These are phyloP conservation scores for Polydrusus tereticollis DNA, from an alignment of 2,888 invertebrate genomes.

Conservation along the genomic window DNA sequence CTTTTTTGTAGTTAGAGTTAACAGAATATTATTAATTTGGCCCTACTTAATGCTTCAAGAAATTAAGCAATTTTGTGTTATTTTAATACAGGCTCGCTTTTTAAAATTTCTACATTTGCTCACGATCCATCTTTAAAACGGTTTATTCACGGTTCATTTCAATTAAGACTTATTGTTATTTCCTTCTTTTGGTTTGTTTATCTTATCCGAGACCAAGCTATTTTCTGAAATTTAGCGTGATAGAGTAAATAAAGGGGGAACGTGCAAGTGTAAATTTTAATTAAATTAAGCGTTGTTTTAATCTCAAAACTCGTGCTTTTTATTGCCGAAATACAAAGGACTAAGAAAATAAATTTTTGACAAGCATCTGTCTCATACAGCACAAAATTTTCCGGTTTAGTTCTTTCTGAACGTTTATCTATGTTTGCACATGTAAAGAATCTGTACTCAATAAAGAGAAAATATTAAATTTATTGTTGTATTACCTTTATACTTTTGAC, in stretches of 20 bases:
- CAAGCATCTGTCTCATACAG: no score
- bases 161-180: conserved; percentile 16
- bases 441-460: no score
- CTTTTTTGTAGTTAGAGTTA: no score
- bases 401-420: no score
- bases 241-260: conserved; percentile 14
- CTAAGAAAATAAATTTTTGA: background rate
- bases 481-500: no score
- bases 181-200: conserved; percentile 13
- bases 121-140: background rate
- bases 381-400: no score
- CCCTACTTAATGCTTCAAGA: no score
- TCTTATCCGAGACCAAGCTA: conserved; percentile 4
- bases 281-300: background rate
- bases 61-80: no score
- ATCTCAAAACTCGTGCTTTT: background rate
- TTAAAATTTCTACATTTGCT: background rate
- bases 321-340: background rate
- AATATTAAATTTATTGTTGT: no score
- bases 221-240: conserved; percentile 12
- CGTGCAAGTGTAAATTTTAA: conserved; percentile 3
- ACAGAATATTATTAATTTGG: no score
- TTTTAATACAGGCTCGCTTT: no score
- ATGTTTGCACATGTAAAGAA: no score
- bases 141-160: background rate